Base-by-base conservation (phyloP, 1,140 invertebrate genomes). In the Eueides isabella region DNA sequence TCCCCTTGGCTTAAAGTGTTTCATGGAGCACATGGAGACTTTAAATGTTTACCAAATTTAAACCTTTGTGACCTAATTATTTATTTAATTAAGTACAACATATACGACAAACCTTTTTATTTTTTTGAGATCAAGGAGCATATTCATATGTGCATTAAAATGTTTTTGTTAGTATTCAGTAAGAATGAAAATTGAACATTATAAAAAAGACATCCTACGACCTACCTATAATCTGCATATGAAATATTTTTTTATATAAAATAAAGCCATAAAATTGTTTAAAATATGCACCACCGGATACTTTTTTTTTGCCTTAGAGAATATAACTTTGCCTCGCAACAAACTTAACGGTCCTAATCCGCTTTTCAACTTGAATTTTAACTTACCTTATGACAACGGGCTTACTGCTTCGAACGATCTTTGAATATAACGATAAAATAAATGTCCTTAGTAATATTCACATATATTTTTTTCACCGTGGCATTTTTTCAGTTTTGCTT, bases 261-360 rank as follows among this genome's bases (percentile, higher is more conserved):
- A 55, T 23, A 55, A 26, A 55, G 16, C 7, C 3, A 55, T 55
- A 67, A 31, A 41, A 31, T 48, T 30, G 26, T 23, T 28, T 30
- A 67, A 30, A n/a, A 67, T 19, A n/a, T 67, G 41, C 41, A 67
- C 66, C 35, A 26, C n/a, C 44, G 48, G 31, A 67, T 16, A 19
- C 5, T 14, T 67, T 28, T 66, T 67, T 67, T 67, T 67, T 67
- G 41, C 72, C 75, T 75, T 74, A 70, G 67, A 26, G 61, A 62
- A 63, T 70, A 41, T 68, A 87, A 86, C 86, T 86, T 86, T 88
- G 86, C 89, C 86, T 88, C 82, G 83, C 82, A 88, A 86, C 83
- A 89, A 91, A 91, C 89, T 91, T 90, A 88, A 85, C 83, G 85
- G 82, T 80, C 84, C 80, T 88, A 90, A 91, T 91, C 89, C 87